phyloP scores from a whole-genome alignment of 1,140 invertebrate species.

The Atta texana region DNA sequence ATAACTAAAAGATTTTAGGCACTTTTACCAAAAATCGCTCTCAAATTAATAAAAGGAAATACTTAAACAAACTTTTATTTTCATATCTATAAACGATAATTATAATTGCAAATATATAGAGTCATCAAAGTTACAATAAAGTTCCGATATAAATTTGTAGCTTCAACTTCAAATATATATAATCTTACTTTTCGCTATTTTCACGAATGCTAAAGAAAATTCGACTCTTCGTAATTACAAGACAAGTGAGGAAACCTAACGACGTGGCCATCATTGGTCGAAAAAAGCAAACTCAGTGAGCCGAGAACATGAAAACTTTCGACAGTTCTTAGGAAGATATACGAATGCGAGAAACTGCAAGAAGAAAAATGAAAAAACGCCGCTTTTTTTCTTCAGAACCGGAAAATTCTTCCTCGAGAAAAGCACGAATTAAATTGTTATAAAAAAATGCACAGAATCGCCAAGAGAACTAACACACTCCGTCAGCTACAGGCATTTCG shows the following conservation, averaged over 20 bases:
- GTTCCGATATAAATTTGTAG: neutral
- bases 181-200: neutral
- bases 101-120: neutral
- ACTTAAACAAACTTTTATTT: neutral
- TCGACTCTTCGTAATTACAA: slow-evolving; percentile 15
- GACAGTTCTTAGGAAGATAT: slow-evolving; percentile 40
- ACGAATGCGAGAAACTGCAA: slow-evolving; percentile 29
- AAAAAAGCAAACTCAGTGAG: neutral
- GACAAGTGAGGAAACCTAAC: neutral
- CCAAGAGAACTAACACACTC: neutral
- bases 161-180: neutral
- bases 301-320: slow-evolving; percentile 55
- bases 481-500: slow-evolving; percentile 3
- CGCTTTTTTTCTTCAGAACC: slow-evolving; percentile 25
- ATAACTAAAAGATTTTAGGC: neutral
- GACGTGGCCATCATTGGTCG: neutral
- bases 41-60: neutral
- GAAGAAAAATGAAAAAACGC: slow-evolving; percentile 52
- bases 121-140: neutral
- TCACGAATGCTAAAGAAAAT: neutral
- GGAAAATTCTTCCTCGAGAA: slow-evolving; percentile 14
- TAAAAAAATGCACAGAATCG: neutral
- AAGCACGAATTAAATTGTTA: slow-evolving; percentile 44
- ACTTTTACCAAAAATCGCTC: neutral
- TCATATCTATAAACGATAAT: neutral